Evolutionary conservation across 2,888 invertebrate genomes (phyloP).

Genomic region (Callinectes sapidus): DNA sequence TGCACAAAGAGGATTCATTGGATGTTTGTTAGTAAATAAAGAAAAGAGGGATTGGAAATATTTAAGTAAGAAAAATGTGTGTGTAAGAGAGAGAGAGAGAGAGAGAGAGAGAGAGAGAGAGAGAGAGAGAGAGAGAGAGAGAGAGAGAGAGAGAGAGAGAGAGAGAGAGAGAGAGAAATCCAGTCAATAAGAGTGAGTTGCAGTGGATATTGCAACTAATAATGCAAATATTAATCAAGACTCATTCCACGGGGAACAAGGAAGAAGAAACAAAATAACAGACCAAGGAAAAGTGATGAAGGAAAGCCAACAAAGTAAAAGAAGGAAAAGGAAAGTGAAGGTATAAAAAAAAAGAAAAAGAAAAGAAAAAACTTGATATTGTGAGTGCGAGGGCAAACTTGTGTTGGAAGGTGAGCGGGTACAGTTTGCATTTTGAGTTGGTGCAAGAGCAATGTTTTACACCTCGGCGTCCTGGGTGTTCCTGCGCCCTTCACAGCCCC

Average conservation of each 20-base stretch:
- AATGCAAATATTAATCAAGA: background rate
- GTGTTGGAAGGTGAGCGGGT: background rate
- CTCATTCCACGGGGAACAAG: background rate
- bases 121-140: background rate
- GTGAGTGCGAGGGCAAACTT: background rate
- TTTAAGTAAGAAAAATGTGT: background rate
- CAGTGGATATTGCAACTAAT: background rate
- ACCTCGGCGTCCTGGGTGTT: background rate
- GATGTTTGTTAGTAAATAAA: background rate
- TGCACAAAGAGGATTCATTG: background rate
- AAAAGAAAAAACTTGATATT: background rate
- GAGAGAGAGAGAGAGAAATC: background rate
- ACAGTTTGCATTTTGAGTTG: slow-evolving; percentile 1
- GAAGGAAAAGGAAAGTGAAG: background rate
- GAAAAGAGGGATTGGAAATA: background rate
- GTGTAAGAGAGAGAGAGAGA: background rate
- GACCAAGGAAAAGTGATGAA: background rate
- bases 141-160: background rate
- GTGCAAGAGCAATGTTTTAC: slow-evolving; percentile 12
- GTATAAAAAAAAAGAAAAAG: background rate
- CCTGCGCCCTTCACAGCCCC: slow-evolving; percentile 8
- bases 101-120: background rate
- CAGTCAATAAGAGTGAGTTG: background rate
- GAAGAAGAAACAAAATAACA: background rate
- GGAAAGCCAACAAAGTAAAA: background rate